Base-by-base conservation (phyloP, 1,140 invertebrate species). In the Bombus soroeensis region DNA sequence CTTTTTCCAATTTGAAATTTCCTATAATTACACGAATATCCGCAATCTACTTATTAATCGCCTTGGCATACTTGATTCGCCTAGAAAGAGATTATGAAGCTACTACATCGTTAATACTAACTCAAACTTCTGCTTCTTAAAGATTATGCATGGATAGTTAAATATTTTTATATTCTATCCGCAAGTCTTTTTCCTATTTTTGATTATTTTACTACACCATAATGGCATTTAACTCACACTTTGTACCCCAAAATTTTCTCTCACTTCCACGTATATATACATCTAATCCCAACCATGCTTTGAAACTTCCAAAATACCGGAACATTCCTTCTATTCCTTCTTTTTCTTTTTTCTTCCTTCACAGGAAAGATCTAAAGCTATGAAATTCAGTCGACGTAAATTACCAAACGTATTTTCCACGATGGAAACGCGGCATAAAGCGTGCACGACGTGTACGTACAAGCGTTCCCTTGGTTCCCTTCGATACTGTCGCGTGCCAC, bases 391-490 rank as follows among this genome's bases (percentile, higher is more conserved):
- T 66, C 64, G n/a, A 32, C 13, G 15, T 47, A 47, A 47, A 32
- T n/a, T 32, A 32, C 12, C n/a, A n/a, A 66, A 32, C 64, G 15
- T 32, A 32, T 66, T n/a, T 18, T 32, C n/a, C 15, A 32, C 64
- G 64, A 66, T 66, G 76, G 59, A 66, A 78, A 78, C 47, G 76
- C 59, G 59, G 39, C 76, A 32, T 78, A 28, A 75, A 57, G 18
- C 37, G 57, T 78, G 75, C 28, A 77, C 75, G 34, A 32, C 37
- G 34, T 77, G 76, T 66, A 78, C 76, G 57, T 75, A 64, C 81
- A 41, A 62, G 15, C 39, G 73, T 64, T 64, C 39, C 41, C 72
- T 34, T 41, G 72, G 34, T 64, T 68, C 25, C 22, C 9, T 22
- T 66, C 41, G 53, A 2, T 37, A n/a, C n/a, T 32, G 25, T 47